Percentiles rank a stretch among this genome's conserved stretches.
Conservation (phyloP, 2,113 vertebrate species). For the Rhabdornis inornatus region DNA sequence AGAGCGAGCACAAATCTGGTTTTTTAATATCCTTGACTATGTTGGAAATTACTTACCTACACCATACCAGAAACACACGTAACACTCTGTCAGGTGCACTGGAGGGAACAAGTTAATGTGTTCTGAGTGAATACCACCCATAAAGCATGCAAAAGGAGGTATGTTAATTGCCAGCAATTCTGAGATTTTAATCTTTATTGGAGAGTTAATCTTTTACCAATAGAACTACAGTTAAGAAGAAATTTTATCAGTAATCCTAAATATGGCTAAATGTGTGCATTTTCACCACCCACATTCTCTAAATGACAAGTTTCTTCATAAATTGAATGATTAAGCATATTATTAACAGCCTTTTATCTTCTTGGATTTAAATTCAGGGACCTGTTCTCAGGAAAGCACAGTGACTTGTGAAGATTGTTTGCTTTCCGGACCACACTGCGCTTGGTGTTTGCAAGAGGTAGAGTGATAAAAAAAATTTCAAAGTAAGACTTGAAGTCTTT, state of each 20-base stretch:
- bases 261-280: not conserved
- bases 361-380: conserved; percentile 75
- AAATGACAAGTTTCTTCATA: not conserved
- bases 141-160: not conserved
- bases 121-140: not conserved
- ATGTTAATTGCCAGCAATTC: not conserved
- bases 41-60: not conserved
- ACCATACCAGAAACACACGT: not conserved
- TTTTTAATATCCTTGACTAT: not conserved
- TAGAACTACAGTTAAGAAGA: not conserved
- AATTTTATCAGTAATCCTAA: not conserved
- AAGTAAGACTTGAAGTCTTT: conserved; percentile 33
- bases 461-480: conserved; percentile 34
- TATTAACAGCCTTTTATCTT: conserved; percentile 43
- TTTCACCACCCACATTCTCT: not conserved
- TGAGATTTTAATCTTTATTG: not conserved
- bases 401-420: conserved; percentile 90
- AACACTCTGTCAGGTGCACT: not conserved
- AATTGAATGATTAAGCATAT: not conserved
- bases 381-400: conserved; percentile 77
- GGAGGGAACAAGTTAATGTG: not conserved
- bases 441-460: conserved; percentile 97
- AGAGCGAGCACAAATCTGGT: not conserved
- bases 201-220: not conserved
- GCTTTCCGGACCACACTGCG: conserved; percentile 85